Evolutionary conservation across 2,888 invertebrate species (phyloP), one percentile per base, ranked within the genome.

Genomic region (Acheta domesticus): DNA sequence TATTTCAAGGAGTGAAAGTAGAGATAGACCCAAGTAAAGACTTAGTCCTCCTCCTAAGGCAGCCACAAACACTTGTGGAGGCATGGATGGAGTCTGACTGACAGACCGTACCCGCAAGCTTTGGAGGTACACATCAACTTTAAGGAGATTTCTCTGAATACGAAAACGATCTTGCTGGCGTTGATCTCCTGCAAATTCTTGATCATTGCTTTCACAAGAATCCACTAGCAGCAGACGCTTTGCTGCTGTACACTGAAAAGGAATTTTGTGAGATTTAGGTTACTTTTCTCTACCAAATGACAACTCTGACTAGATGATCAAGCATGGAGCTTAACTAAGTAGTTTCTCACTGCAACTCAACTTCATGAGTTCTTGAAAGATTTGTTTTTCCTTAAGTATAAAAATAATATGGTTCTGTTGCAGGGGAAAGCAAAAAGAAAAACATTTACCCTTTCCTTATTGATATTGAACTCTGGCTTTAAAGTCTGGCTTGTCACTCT

Each of bases 1-100:
- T 21, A 81, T 78, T 77, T 82, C 82, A 21, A 82, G 76, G 12
- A 82, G 79, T 81, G 82, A 82, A 12, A 82, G 78, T 36, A 82
- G 77, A 19, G 82, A 81, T 8, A 82, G 78, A 62, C 82, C 82
- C n/a, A 82, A 78, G 78, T 82, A 82, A 4, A 82, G 79, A 74
- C 82, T 82, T n/a, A 82, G 80, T n/a, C 81, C 82, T 20, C 82
- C 82, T 36, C 82, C 82, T 48, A 82, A 79, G 20, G 81, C 81
- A 8, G 81, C 82, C 11, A 82, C 81, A 49, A 81, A 81, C 20
- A 80, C 79, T 78, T 82, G 82, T 36, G 80, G 49, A 76, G 36
- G 76, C 76, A 76, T 62, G n/a, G 62, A 14, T 62, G 82, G 82
- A 74, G 77, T 80, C 49, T 82, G 82, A 14, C 79, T 50, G 75